Evolutionary conservation across 2,113 vertebrate genomes (phyloP).

Genomic region (Laticauda laticaudata): DNA sequence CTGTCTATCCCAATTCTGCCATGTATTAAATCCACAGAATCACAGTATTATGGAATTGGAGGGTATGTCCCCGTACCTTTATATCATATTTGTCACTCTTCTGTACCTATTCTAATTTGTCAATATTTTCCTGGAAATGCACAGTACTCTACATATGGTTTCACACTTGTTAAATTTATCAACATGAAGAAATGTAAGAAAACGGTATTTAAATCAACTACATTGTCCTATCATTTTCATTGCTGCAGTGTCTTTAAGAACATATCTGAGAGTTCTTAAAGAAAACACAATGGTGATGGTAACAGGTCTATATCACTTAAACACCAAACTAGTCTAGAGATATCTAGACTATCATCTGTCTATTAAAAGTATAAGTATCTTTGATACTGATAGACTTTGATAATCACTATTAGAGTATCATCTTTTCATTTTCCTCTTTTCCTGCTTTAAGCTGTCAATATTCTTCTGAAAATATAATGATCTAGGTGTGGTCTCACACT

Average conservation of each 20-base stretch:
- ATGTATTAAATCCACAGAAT: neutral
- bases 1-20: neutral
- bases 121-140: neutral
- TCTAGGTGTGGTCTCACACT: neutral
- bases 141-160: neutral
- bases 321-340: neutral
- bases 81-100: neutral
- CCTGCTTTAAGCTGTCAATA: neutral
- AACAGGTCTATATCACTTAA: neutral
- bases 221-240: neutral
- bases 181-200: neutral
- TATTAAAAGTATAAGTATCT: neutral
- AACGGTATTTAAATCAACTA: neutral
- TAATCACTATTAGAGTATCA: too few species aligned
- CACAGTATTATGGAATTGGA: neutral
- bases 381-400: too few species aligned
- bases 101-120: neutral
- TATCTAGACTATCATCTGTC: neutral
- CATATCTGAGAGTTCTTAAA: neutral
- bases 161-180: neutral
- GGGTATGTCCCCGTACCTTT: neutral
- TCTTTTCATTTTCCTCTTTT: neutral
- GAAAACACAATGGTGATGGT: neutral
- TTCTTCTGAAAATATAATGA: neutral
- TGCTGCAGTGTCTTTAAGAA: neutral